Percentiles rank a stretch among this genome's conserved stretches.
phyloP scores from a whole-genome alignment of 2,797 vertebrate genomes.

The Pseudochirops cupreus region DNA sequence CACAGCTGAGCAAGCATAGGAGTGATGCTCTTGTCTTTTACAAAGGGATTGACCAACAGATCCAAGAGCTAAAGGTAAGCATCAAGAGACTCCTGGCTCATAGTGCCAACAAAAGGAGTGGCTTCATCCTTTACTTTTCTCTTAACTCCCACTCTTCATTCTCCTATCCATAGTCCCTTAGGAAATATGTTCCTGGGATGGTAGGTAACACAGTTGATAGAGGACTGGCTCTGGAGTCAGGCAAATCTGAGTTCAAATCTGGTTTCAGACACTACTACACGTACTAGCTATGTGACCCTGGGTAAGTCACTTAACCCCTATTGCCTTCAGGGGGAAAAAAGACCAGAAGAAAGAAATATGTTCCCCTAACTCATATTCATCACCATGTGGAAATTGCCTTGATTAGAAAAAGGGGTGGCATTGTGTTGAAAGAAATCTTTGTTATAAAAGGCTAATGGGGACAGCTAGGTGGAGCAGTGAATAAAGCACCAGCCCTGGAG shows the following conservation, averaged over 20 bases:
- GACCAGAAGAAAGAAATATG: neutral
- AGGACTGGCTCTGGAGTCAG: too few relatives aligned
- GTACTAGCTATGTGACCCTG: too few relatives aligned
- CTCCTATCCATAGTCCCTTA: neutral
- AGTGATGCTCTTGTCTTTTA: conserved; percentile 92
- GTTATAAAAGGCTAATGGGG: neutral
- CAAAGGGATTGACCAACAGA: conserved; percentile 87
- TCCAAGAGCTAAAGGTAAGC: conserved; percentile 89
- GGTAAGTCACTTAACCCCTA: too few relatives aligned
- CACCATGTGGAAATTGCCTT: neutral
- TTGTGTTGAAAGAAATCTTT: neutral
- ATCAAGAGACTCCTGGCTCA: neutral
- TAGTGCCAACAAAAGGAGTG: neutral
- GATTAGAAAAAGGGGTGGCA: neutral
- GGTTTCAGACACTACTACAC: too few relatives aligned
- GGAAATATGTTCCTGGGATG: neutral
- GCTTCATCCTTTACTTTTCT: neutral
- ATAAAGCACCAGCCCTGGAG: too few relatives aligned
- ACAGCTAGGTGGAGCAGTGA: too few relatives aligned
- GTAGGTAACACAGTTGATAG: too few relatives aligned
- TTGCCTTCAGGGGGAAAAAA: too few relatives aligned
- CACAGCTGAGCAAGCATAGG: conserved; percentile 93
- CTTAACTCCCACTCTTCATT: neutral
- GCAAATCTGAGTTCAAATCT: too few relatives aligned
- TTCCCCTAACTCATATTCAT: neutral